Evolutionary conservation across 1,140 invertebrate species (phyloP), one percentile per base, ranked within the genome.

Genomic region (Rhyacophila brunnea): DNA sequence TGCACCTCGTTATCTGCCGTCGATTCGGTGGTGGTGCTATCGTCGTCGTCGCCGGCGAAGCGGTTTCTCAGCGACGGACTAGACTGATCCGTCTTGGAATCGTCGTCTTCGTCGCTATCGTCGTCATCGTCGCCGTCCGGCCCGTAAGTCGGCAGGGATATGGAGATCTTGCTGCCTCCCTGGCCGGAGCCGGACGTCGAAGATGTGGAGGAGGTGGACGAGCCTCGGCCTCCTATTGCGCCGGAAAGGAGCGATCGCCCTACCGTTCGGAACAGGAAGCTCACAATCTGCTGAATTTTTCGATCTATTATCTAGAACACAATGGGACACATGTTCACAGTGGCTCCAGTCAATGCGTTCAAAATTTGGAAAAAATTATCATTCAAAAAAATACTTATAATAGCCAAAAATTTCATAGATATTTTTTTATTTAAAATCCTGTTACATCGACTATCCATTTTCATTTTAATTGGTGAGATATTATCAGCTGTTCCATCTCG

Each of bases 281-380:
- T 79, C 60, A 85, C 83, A 70, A 90, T 82, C 72, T 81, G 74
- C 78, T 88, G 87, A 72, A 88, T 85, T 77, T 87, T 88, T 72
- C 85, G 77, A 81, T 89, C 87, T 78, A 90, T 81, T 78, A 88
- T 86, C 88, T 89, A 88, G 69, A 85, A 79, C 74, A 64, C 48
- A 59, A 66, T 58, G 10, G 50, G 28, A 55, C 36, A 42, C 20
- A 47, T 52, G 38, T 49, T 58, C 47, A 52, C 55, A 11, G 23
- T 17, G 38, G n/a, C 11, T 40, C 15, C 11, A 15, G 15, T 13
- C 3, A 40, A 15, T 13, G 15, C 11, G 11, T 6, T 40, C 11
- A 15, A 40, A 40, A 40, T n/a, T n/a, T 40, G 3, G n/a, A 15
- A n/a, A 40, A 40, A 40, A 35, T n/a, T n/a, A 35, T n/a, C 34